phyloP scores from a whole-genome alignment of 2,113 vertebrate genomes.

The Proteles cristata region DNA sequence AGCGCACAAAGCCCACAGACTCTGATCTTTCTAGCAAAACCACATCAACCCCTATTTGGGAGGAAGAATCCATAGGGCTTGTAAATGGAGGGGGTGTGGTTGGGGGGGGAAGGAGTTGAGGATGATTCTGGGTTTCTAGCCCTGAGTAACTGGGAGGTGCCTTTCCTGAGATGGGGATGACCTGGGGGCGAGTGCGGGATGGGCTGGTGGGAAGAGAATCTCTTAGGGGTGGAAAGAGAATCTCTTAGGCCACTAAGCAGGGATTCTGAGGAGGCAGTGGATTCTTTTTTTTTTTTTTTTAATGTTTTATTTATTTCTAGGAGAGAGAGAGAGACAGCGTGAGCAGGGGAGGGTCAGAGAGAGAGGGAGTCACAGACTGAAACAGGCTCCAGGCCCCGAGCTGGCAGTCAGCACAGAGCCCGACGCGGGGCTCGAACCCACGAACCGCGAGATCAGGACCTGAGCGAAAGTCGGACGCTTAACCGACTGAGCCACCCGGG shows the following conservation, averaged over 20 bases:
- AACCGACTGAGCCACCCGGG: too few relatives aligned
- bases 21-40: not conserved
- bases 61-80: not conserved
- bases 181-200: fast-evolving
- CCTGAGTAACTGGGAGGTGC: not conserved
- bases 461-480: too few relatives aligned
- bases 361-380: too few relatives aligned
- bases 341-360: too few relatives aligned
- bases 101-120: not conserved
- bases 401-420: too few relatives aligned
- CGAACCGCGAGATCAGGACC: too few relatives aligned
- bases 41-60: not conserved
- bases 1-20: not conserved
- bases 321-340: too few relatives aligned
- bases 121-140: not conserved
- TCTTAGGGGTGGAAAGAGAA: too few relatives aligned
- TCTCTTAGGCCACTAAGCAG: not conserved
- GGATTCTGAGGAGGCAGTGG: not conserved
- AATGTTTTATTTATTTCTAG: too few relatives aligned
- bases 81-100: not conserved
- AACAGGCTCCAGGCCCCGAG: too few relatives aligned
- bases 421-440: too few relatives aligned
- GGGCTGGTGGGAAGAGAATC: not conserved
- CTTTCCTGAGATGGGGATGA: not conserved
- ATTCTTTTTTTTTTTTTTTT: too few relatives aligned